Evolutionary conservation across 2,888 invertebrate species (phyloP).

Genomic region (Beris chalybata): DNA sequence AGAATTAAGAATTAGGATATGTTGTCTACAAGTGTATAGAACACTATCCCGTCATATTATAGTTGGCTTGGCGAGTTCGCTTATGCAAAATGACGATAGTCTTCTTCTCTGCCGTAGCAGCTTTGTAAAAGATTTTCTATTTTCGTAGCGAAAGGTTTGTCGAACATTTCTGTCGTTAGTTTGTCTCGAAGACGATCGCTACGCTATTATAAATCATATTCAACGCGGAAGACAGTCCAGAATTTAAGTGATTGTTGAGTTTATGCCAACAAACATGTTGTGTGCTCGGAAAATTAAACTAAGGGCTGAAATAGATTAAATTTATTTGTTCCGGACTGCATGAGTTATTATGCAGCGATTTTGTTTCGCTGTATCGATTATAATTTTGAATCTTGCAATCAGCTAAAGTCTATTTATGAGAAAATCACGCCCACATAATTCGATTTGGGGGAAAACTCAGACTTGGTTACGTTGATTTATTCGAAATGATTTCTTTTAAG

Average conservation of each 20-base stretch:
- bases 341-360: conserved; percentile 21
- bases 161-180: conserved; percentile 35
- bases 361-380: conserved; percentile 12
- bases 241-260: conserved; percentile 36
- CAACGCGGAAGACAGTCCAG: conserved; percentile 34
- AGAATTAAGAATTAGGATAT: conserved; percentile 32
- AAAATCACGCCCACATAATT: too few relatives aligned
- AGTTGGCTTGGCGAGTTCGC: background rate
- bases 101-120: background rate
- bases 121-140: conserved; percentile 29
- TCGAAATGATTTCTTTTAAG: too few relatives aligned
- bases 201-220: conserved; percentile 27
- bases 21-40: background rate
- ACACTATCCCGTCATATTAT: background rate
- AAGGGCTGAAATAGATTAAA: conserved; percentile 31
- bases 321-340: conserved; percentile 32
- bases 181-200: conserved; percentile 33
- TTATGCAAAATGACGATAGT: background rate
- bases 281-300: conserved; percentile 15
- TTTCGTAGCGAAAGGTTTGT: conserved; percentile 32
- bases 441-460: too few relatives aligned
- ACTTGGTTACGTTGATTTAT: too few relatives aligned
- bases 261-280: conserved; percentile 34
- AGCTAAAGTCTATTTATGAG: too few relatives aligned
- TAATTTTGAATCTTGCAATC: too few relatives aligned